Conservation (phyloP, 2,888 invertebrate genomes). For the Plemyria rubiginata region DNA sequence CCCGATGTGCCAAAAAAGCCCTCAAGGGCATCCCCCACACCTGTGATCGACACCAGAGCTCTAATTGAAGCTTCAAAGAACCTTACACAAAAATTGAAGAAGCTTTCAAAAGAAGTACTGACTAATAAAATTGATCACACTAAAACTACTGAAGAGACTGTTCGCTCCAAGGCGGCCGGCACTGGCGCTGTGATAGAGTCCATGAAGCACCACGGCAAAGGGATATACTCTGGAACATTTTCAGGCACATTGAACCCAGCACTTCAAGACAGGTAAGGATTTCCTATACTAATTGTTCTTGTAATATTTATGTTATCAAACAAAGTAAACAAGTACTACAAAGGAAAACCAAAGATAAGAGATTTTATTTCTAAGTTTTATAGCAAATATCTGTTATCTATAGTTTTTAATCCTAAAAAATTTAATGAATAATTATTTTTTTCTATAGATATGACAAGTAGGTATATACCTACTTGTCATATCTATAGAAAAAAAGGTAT, state of each 20-base stretch:
- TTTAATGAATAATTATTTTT: slow-evolving; percentile 17
- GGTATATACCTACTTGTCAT: no score
- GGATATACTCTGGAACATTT: slow-evolving; percentile 98
- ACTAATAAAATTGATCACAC: slow-evolving; percentile 86
- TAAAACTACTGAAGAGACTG: slow-evolving; percentile 76
- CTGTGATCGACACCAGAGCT: slow-evolving; percentile 88
- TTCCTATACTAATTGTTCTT: background rate
- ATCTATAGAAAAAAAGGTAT: no score
- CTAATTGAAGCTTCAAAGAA: slow-evolving; percentile 96
- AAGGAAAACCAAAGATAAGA: slow-evolving; percentile 28
- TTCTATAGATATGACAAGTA: slow-evolving; percentile 1
- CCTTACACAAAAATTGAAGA: slow-evolving; percentile 95
- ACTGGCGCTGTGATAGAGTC: slow-evolving; percentile 94
- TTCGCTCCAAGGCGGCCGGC: slow-evolving; percentile 72
- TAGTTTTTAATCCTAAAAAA: slow-evolving; percentile 4
- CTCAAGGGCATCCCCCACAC: slow-evolving; percentile 65
- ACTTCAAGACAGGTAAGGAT: slow-evolving; percentile 90
- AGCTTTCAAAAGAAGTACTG: slow-evolving; percentile 94
- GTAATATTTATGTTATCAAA: background rate
- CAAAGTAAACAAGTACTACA: background rate
- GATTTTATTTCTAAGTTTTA: slow-evolving; percentile 8
- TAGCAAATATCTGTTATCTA: slow-evolving; percentile 26
- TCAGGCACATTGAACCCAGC: slow-evolving; percentile 97
- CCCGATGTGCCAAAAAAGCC: slow-evolving; percentile 72
- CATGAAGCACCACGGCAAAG: slow-evolving; percentile 97